Evolutionary conservation across 2,888 invertebrate genomes (phyloP).

Genomic region (Cantharis lateralis): DNA sequence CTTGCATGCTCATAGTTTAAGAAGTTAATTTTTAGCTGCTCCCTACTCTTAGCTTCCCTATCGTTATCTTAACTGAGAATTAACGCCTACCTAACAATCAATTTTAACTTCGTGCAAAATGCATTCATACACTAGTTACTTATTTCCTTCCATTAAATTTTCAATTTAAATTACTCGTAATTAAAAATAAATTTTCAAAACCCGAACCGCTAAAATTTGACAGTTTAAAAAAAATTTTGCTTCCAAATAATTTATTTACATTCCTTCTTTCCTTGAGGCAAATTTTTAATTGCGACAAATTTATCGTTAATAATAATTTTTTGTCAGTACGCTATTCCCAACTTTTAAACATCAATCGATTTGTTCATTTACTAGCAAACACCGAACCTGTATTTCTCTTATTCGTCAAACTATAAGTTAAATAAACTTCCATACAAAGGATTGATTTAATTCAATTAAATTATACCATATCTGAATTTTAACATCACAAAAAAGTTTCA

Average conservation of each 20-base stretch:
- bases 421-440: too few relatives aligned
- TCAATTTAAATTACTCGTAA: not conserved
- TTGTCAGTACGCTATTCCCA: not conserved
- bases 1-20: not conserved
- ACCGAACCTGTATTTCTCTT: not conserved
- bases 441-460: too few relatives aligned
- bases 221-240: not conserved
- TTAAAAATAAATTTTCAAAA: not conserved
- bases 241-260: not conserved
- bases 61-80: too few relatives aligned
- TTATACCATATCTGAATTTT: too few relatives aligned
- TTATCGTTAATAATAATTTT: not conserved
- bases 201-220: too few relatives aligned
- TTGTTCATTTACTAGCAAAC: not conserved
- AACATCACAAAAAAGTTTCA: too few relatives aligned
- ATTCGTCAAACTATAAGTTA: too few relatives aligned
- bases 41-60: too few relatives aligned
- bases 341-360: not conserved
- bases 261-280: not conserved
- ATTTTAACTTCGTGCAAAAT: too few relatives aligned
- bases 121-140: too few relatives aligned
- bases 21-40: not conserved
- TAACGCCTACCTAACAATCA: too few relatives aligned
- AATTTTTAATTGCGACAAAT: not conserved
- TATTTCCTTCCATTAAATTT: not conserved